Base-by-base conservation (phyloP, 2,113 vertebrate genomes). In the Epinephelus cyanopodus region DNA sequence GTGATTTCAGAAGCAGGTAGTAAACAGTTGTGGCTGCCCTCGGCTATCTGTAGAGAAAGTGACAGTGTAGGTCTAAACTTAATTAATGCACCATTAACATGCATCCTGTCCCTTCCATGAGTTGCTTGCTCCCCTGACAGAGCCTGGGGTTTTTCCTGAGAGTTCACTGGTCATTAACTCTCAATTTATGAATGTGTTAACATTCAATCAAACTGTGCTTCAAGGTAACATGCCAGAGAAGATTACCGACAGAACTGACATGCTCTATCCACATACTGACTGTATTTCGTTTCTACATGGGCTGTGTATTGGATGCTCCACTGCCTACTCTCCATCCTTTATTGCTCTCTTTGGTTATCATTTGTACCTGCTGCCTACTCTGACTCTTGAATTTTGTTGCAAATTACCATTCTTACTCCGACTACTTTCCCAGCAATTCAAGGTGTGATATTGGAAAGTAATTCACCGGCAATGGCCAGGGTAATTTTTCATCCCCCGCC, bases 321-420 rank as follows among this genome's bases (percentile, higher is more conserved):
- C 42, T 10, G 23, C 82, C 70, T 45, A 74, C 83, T 74, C 79
- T 65, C 42, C 17, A 52, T 61, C 33, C 62, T 66, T 65, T 56
- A 81, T 69, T 83, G 57, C 72, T 70, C 65, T 71, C 48, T 77
- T 63, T 58, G n/a, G 23, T 60, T 82, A 74, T 60, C 69, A 73
- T 61, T 86, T 77, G 54, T 81, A 19, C 66, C 29, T 18, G 10
- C 61, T 68, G 77, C 67, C 54, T 19, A 81, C 79, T 54, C 79
- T 27, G 47, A 63, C 72, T 29, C 29, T 13, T 6, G 2, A 73
- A 27, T 68, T 77, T 63, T 13, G 25, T 52, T 21, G 56, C 57
- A 67, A 15, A 48, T 52, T 25, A 27, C 63, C 13, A 74, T 79
- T 81, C 50, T 54, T 77, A 42, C 77, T 68, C 45, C 4, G 0